A percentile compares a stretch with the other conserved stretches of the same genome.
phyloP scores from a whole-genome alignment of 2,888 invertebrate species.

The Macrophya alboannulata region DNA sequence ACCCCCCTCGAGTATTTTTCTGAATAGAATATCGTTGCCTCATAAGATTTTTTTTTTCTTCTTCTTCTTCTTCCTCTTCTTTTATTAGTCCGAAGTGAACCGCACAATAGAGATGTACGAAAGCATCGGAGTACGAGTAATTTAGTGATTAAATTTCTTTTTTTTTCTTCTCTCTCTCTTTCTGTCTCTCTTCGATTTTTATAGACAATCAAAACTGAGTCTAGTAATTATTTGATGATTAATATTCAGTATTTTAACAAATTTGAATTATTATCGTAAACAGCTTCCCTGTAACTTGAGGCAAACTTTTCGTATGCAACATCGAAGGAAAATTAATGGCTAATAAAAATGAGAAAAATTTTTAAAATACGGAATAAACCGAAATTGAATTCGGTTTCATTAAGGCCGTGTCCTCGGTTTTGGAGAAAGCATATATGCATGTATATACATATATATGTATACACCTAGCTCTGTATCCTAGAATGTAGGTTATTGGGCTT shows the following conservation, averaged over 20 bases:
- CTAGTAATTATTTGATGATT: neutral
- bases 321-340: too few relatives aligned
- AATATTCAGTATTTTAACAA: neutral
- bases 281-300: too few relatives aligned
- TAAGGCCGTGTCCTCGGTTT: neutral
- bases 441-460: neutral
- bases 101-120: conserved; percentile 4
- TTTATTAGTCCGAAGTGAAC: conserved; percentile 23
- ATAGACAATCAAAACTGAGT: neutral
- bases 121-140: conserved; percentile 15
- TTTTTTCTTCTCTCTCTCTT: neutral
- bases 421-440: neutral
- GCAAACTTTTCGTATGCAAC: too few relatives aligned
- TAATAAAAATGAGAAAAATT: neutral
- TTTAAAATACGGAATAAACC: neutral
- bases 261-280: neutral
- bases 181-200: neutral
- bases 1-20: neutral
- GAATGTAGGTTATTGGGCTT: conserved; percentile 56
- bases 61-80: neutral
- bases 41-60: neutral
- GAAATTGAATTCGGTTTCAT: neutral
- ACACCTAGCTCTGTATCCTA: neutral
- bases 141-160: conserved; percentile 15
- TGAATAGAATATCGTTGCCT: conserved; percentile 9